Percentiles rank a stretch among this genome's conserved stretches.
Conservation (phyloP, 2,797 vertebrate genomes). For the Sebastes oblongus region DNA sequence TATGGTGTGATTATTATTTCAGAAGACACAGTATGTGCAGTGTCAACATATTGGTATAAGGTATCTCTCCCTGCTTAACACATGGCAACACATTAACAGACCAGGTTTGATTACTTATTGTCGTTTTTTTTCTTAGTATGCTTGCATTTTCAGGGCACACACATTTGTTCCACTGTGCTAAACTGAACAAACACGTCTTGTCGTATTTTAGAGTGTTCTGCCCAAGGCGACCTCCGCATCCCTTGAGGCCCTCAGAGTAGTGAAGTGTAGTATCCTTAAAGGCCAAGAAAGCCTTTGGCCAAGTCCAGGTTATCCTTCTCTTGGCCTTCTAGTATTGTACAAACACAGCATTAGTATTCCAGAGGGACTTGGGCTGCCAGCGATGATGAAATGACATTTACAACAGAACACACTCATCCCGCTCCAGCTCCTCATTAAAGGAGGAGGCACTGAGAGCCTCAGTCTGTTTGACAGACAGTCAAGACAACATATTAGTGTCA, state of each 20-base stretch:
- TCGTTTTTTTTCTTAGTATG: not conserved
- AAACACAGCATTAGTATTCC: slow-evolving; percentile 41
- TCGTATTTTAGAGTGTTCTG: not conserved
- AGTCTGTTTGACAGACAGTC: slow-evolving; percentile 33
- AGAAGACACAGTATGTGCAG: not conserved
- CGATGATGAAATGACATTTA: slow-evolving; percentile 68
- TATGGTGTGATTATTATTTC: not conserved
- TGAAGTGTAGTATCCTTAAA: slow-evolving; percentile 33
- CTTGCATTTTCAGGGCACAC: not conserved
- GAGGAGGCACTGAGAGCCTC: slow-evolving; percentile 3
- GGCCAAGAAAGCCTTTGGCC: slow-evolving; percentile 23
- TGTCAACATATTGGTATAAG: not conserved
- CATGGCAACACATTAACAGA: not conserved
- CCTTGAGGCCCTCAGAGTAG: slow-evolving; percentile 24
- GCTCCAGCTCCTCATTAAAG: slow-evolving; percentile 55
- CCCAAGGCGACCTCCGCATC: slow-evolving; percentile 8
- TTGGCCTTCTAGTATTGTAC: slow-evolving; percentile 11
- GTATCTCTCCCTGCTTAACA: not conserved
- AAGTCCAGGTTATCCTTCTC: slow-evolving; percentile 24
- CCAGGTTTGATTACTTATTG: not conserved
- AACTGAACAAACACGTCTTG: slow-evolving; percentile 5
- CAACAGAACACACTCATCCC: slow-evolving; percentile 36
- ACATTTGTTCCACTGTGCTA: not conserved
- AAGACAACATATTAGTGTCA: slow-evolving; percentile 31
- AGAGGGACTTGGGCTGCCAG: slow-evolving; percentile 23